Evolutionary conservation across 1,140 invertebrate species (phyloP), one percentile per base, ranked within the genome.

Genomic region (Bombus balteatus): DNA sequence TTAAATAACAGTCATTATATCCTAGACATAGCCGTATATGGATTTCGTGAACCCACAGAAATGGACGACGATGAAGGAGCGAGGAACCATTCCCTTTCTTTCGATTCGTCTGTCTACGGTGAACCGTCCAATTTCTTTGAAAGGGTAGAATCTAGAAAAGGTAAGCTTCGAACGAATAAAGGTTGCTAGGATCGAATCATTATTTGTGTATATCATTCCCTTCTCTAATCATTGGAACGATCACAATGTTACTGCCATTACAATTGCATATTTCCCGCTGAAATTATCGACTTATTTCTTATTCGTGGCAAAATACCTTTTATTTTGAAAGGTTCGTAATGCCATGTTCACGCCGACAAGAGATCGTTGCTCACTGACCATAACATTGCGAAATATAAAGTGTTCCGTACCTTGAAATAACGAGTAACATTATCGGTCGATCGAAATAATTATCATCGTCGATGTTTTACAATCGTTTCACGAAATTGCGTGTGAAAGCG

Each of bases 1-100:
- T 88, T 88, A 90, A 90, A 90, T 90, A 90, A 90, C 87, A 41
- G 83, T 90, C 87, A 90, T 90, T 90, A 90, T 28, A 41, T 71
- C 71, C 37, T 37, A 65, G 68, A 18, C 74, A 85, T 79, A 83
- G 47, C 81, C 87, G 70, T 80, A 43, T 76, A 65, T 28, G 65
- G 15, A 75, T 22, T 43, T 65, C 25, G 43, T 57, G 47, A 83
- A 71, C 37, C 53, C 34, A 32, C 28, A 71, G 70, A 72, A 73
- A 87, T 68, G 28, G 75, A 73, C 43, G 41, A 72, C 34, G 28
- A 74, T 34, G 47, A 74, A 34, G 41, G n/a, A 47, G 18, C 13
- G 34, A 59, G 28, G 80, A 65, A 47, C 75, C 66, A 39, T 32
- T 70, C 59, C 2, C 39, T 57, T 83, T 4, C 39, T 62, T 83